These are phyloP conservation scores for Cephus sareptanus DNA, from an alignment of 2,888 invertebrate genomes.

Conservation along the genomic window DNA sequence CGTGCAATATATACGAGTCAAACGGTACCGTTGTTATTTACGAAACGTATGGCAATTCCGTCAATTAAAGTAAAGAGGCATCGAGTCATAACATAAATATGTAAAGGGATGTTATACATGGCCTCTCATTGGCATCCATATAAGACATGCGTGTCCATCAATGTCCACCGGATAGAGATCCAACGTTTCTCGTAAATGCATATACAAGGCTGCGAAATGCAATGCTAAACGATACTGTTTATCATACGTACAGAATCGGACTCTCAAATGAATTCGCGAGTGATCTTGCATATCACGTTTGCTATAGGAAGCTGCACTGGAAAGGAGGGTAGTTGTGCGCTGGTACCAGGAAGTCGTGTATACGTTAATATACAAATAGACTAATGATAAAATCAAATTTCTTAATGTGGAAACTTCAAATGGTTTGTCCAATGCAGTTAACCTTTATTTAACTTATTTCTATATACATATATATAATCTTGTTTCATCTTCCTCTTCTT, in stretches of 20 bases:
- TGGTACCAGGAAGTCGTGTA: neutral
- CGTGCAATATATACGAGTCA: conserved; percentile 9
- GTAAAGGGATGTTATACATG: conserved; percentile 55
- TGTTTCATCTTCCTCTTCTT: neutral
- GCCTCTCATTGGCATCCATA: conserved; percentile 42
- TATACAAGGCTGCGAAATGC: conserved; percentile 48
- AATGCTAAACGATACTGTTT: conserved; percentile 49
- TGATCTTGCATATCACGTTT: neutral
- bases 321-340: neutral
- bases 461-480: neutral
- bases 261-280: neutral
- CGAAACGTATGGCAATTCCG: conserved; percentile 62
- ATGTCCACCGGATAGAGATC: conserved; percentile 57
- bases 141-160: conserved; percentile 65
- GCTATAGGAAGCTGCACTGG: neutral
- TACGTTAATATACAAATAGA: neutral
- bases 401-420: neutral
- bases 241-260: conserved; percentile 45
- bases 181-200: conserved; percentile 34
- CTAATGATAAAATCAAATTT: neutral
- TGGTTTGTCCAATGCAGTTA: neutral
- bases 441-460: neutral
- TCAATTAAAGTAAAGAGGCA: conserved; percentile 62
- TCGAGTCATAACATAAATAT: conserved; percentile 65
- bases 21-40: neutral